Conservation (phyloP, 2,113 vertebrate genomes). For the Antigone vipio region DNA sequence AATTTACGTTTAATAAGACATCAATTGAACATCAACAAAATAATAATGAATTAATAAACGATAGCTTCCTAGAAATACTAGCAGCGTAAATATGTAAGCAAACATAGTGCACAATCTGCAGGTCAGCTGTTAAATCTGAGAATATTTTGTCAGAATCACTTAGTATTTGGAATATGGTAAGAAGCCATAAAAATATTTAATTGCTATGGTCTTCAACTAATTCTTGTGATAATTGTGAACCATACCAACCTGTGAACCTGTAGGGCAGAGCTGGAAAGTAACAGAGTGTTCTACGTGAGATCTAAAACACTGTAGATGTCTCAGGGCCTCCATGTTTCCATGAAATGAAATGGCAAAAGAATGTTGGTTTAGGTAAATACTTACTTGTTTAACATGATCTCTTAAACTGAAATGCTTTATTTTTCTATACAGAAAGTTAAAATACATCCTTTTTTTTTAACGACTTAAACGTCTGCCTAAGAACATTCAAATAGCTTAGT, state of each 20-base stretch:
- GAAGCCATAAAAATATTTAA: not conserved
- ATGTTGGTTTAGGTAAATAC: not conserved
- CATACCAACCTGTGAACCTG: not conserved
- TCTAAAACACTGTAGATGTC: not conserved
- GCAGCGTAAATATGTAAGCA: not conserved
- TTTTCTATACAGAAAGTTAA: not conserved
- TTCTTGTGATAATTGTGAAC: not conserved
- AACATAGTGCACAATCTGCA: not conserved
- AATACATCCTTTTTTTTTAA: not conserved
- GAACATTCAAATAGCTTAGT: not conserved
- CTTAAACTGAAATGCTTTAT: not conserved
- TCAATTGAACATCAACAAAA: slow-evolving; percentile 57
- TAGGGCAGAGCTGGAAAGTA: not conserved
- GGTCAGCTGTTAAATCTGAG: not conserved
- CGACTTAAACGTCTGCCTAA: not conserved
- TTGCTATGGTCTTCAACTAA: not conserved
- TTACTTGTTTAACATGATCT: not conserved
- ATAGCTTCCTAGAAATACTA: not conserved
- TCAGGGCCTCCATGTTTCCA: not conserved
- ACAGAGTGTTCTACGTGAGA: not conserved
- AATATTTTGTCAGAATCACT: not conserved
- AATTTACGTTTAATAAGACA: slow-evolving; percentile 62
- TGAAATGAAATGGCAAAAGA: not conserved
- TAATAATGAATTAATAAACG: slow-evolving; percentile 49
- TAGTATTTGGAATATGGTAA: not conserved